These are phyloP conservation scores for Molossus molossus DNA, from an alignment of 2,797 vertebrate species.

Conservation along the genomic window DNA sequence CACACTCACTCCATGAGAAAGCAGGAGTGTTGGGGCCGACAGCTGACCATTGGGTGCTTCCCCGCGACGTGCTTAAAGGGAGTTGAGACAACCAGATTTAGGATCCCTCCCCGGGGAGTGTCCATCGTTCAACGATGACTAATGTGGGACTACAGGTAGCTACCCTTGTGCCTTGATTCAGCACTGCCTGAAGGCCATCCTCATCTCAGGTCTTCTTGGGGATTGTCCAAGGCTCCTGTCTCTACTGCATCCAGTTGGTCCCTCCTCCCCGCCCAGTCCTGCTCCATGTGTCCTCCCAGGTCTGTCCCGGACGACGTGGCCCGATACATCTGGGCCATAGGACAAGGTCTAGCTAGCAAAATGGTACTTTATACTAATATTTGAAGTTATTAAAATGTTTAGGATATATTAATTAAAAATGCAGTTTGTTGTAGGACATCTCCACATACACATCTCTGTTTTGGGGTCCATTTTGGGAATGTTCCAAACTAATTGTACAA, in stretches of 20 bases:
- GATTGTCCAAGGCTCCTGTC: not conserved
- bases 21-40: not conserved
- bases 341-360: not conserved
- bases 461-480: not conserved
- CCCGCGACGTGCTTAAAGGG: not conserved
- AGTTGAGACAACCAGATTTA: not conserved
- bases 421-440: not conserved
- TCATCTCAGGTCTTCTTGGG: not conserved
- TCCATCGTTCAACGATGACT: accelerated
- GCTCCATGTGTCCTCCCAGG: not conserved
- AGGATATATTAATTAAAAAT: not conserved
- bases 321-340: not conserved
- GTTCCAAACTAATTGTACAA: not conserved
- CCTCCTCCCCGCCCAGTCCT: not conserved
- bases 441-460: not conserved
- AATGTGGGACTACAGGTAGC: no score
- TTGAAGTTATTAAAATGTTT: conserved; percentile 33
- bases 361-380: not conserved
- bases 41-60: not conserved
- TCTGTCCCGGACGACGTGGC: not conserved
- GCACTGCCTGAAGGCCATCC: not conserved
- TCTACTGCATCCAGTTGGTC: accelerated
- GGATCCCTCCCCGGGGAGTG: not conserved
- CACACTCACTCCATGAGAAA: not conserved
- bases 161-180: not conserved